Percentiles rank a stretch among this genome's conserved stretches.
Evolutionary conservation across 2,797 vertebrate species (phyloP).

Genomic region (Cyprinella venusta): DNA sequence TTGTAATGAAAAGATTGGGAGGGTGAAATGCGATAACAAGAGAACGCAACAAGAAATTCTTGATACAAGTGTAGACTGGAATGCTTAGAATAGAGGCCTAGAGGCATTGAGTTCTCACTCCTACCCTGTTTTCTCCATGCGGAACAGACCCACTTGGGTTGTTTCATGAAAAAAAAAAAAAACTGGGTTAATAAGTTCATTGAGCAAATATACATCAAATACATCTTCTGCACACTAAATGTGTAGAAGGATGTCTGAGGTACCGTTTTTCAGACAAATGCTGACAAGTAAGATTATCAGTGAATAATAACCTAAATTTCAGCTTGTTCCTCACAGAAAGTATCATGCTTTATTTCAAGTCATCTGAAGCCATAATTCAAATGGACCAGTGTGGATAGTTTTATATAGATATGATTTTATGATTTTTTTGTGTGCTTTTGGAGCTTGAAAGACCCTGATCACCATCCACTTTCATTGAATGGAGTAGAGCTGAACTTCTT

Average conservation of each 20-base stretch:
- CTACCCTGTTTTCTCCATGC: conserved; percentile 42
- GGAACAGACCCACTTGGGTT: conserved; percentile 53
- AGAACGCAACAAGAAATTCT: conserved; percentile 49
- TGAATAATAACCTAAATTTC: background rate
- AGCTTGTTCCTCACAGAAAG: background rate
- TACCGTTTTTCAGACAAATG: background rate
- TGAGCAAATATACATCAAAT: conserved; percentile 31
- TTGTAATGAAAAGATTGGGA: conserved; percentile 62
- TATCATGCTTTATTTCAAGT: background rate
- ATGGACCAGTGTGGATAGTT: background rate
- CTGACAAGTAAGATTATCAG: background rate
- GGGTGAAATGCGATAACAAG: conserved; percentile 57
- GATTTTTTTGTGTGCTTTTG: background rate
- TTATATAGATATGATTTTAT: background rate
- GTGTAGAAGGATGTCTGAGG: conserved; percentile 1
- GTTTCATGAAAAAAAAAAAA: conserved; percentile 15
- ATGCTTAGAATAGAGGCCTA: conserved; percentile 60
- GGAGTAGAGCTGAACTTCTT: background rate
- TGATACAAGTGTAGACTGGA: conserved; percentile 66
- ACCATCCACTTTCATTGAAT: background rate
- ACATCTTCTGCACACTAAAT: background rate
- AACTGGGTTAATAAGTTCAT: conserved; percentile 58
- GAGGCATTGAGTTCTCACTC: conserved; percentile 60
- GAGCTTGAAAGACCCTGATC: background rate
- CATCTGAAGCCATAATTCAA: background rate